Evolutionary conservation across 2,113 vertebrate genomes (phyloP).

Genomic region (Brienomyrus longianalis): DNA sequence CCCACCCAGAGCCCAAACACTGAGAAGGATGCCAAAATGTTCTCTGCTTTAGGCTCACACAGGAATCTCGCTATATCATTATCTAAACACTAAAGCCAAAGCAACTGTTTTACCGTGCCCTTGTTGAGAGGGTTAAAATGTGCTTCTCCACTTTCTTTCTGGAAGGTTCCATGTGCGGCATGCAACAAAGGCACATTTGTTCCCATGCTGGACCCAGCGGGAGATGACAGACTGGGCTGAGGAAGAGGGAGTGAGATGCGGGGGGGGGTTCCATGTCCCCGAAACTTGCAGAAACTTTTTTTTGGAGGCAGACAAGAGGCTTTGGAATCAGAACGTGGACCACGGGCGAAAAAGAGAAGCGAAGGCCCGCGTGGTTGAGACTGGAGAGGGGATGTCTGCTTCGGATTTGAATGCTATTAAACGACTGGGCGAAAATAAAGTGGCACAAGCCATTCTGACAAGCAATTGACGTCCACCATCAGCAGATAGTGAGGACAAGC

Average conservation of each 20-base stretch:
- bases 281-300: conserved; percentile 11
- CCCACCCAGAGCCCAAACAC: neutral
- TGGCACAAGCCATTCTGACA: conserved; percentile 22
- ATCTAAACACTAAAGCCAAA: conserved; percentile 41
- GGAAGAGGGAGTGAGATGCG: neutral
- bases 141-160: conserved; percentile 23
- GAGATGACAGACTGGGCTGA: neutral
- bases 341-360: neutral
- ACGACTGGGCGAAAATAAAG: conserved; percentile 19
- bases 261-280: neutral
- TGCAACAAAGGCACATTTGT: conserved; percentile 6
- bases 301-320: neutral
- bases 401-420: conserved; percentile 22
- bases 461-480: conserved; percentile 18
- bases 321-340: conserved; percentile 21
- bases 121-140: conserved; percentile 15
- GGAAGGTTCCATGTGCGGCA: neutral
- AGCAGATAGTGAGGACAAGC: conserved; percentile 7
- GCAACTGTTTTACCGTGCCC: conserved; percentile 29
- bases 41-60: conserved; percentile 10
- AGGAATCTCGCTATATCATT: conserved; percentile 40
- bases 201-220: neutral
- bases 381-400: conserved; percentile 25
- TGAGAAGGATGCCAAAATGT: neutral
- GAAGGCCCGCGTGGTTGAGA: conserved; percentile 3